Evolutionary conservation across 2,797 vertebrate species (phyloP).

Genomic region (Parauchenoglanis punctatus): DNA sequence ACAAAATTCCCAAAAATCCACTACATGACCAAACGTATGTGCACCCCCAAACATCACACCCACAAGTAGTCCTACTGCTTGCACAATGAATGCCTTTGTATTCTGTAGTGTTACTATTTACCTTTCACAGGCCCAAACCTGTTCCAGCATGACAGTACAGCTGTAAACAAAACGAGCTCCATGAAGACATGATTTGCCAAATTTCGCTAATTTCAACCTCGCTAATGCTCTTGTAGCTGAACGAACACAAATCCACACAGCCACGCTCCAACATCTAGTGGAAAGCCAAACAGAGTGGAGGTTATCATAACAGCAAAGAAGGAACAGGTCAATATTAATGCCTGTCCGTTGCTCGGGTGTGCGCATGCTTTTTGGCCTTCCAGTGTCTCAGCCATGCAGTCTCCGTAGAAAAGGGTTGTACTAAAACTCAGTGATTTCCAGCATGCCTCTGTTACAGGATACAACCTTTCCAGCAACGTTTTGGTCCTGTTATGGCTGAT

Average conservation of each 20-base stretch:
- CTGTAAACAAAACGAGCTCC: no score
- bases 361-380: background rate
- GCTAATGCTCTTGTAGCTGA: background rate
- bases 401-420: background rate
- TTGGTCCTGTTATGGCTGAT: background rate
- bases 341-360: background rate
- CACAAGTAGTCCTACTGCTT: background rate
- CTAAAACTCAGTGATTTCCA: background rate
- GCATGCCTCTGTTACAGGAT: background rate
- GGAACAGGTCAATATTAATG: background rate
- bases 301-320: background rate
- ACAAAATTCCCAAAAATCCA: background rate
- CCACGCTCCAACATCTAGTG: background rate
- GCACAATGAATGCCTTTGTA: background rate
- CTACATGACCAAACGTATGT: background rate
- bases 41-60: background rate
- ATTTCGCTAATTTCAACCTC: background rate
- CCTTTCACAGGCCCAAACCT: background rate
- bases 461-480: background rate
- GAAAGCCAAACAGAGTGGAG: background rate
- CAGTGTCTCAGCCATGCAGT: background rate
- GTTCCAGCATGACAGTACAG: no score
- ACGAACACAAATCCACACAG: background rate
- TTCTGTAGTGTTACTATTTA: background rate
- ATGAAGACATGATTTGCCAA: no score